A percentile compares a stretch with the other conserved stretches of the same genome.
Evolutionary conservation across 1,140 invertebrate genomes (phyloP).

Genomic region (Platorchestia sp.): DNA sequence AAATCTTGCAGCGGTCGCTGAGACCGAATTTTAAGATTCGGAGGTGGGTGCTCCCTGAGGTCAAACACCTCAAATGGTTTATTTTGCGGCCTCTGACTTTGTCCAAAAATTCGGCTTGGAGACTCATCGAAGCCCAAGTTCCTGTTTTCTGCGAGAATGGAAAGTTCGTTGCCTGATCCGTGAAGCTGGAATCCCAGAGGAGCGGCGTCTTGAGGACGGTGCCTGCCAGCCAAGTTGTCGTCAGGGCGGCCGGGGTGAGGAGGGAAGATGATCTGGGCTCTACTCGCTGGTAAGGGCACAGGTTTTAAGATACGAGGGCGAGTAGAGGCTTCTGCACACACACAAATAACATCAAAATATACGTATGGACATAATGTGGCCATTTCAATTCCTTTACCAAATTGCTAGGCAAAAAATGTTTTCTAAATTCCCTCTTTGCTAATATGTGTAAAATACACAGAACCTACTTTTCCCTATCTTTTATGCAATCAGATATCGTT

Average conservation of each 20-base stretch:
- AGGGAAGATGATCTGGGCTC: slow-evolving; percentile 43
- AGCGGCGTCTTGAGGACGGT: background rate
- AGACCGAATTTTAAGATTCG: background rate
- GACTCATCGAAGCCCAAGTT: background rate
- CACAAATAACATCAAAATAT: background rate
- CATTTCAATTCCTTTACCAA: background rate
- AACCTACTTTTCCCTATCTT: background rate
- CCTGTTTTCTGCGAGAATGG: background rate
- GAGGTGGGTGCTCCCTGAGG: background rate
- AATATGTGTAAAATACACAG: background rate
- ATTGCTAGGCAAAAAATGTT: too few species aligned
- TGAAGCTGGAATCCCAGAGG: background rate
- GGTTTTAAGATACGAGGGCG: slow-evolving; percentile 62
- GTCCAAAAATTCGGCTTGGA: background rate
- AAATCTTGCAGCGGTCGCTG: slow-evolving; percentile 35
- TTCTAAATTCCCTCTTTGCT: too few species aligned
- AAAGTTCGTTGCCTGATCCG: background rate
- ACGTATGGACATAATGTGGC: background rate
- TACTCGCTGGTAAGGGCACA: slow-evolving; percentile 61
- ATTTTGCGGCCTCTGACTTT: background rate
- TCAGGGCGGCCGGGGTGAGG: background rate
- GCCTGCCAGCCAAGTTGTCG: background rate
- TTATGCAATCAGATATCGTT: background rate
- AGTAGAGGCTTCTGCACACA: background rate
- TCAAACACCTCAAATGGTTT: slow-evolving; percentile 24